Conservation (phyloP, 2,888 invertebrate species). For the Mythimna vitellina region DNA sequence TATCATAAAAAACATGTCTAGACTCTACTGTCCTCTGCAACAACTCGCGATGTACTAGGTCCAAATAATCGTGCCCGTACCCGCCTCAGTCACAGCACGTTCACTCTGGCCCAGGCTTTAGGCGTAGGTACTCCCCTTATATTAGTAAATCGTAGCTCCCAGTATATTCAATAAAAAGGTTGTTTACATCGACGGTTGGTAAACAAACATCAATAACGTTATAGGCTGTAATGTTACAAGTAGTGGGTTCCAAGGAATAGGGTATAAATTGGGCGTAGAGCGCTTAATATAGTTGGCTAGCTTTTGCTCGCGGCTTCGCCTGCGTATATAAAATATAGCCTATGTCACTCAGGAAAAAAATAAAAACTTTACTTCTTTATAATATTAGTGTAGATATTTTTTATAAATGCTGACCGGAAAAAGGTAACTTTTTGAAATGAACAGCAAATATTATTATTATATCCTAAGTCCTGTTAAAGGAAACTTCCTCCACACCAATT, state of each 20-base stretch:
- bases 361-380: too few relatives aligned
- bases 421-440: neutral
- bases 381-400: neutral
- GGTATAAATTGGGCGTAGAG: slow-evolving; percentile 14
- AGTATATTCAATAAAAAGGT: slow-evolving; percentile 49
- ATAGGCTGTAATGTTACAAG: slow-evolving; percentile 22
- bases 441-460: neutral
- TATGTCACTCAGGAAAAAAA: too few relatives aligned
- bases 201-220: slow-evolving; percentile 41
- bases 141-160: slow-evolving; percentile 32
- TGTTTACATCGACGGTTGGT: slow-evolving; percentile 42
- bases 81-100: neutral
- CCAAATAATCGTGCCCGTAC: neutral
- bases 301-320: too few relatives aligned
- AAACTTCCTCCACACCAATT: too few relatives aligned
- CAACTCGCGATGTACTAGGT: too few relatives aligned
- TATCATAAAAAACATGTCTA: neutral
- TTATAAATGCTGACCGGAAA: neutral
- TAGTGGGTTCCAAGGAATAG: slow-evolving; percentile 1
- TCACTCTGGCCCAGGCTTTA: neutral
- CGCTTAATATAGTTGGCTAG: neutral
- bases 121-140: slow-evolving; percentile 16
- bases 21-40: neutral
- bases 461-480: too few relatives aligned
- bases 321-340: too few relatives aligned